A percentile compares a stretch with the other conserved stretches of the same genome.
Conservation (phyloP, 2,888 invertebrate genomes). For the Neoscelio sp. region DNA sequence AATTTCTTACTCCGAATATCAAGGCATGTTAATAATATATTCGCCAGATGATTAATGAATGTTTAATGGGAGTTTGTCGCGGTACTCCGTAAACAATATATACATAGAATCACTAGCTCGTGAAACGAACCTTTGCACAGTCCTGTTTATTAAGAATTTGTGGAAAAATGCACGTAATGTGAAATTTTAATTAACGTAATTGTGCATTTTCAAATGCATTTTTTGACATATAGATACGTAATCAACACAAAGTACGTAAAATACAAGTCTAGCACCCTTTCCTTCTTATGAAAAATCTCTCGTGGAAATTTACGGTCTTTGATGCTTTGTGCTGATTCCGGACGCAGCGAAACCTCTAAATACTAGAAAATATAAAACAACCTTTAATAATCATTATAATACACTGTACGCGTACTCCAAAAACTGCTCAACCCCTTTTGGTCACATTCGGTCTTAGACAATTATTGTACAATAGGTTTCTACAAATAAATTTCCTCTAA, state of each 20-base stretch:
- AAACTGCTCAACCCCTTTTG: background rate
- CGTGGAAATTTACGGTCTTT: constrained; percentile 13
- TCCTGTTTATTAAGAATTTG: too few relatives aligned
- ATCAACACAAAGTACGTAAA: background rate
- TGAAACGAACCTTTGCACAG: too few relatives aligned
- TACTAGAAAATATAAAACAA: constrained; percentile 4
- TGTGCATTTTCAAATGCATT: background rate
- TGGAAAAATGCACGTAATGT: background rate
- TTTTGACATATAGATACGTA: background rate
- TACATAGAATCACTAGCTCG: too few relatives aligned
- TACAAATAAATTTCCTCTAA: too few relatives aligned
- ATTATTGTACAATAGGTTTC: too few relatives aligned
- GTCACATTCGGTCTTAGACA: too few relatives aligned
- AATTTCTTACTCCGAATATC: too few relatives aligned
- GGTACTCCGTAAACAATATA: too few relatives aligned
- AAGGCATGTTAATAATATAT: too few relatives aligned
- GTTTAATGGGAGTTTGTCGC: too few relatives aligned
- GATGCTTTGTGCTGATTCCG: constrained; percentile 14
- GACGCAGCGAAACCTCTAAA: constrained; percentile 4
- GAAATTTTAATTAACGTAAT: background rate
- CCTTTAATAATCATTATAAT: constrained; percentile 20
- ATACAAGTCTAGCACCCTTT: background rate
- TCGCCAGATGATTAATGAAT: too few relatives aligned
- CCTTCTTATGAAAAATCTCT: constrained; percentile 14
- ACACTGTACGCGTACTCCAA: background rate